These are phyloP conservation scores for Oreochromis spilurus DNA, from an alignment of 2,113 vertebrate genomes.

Conservation along the genomic window DNA sequence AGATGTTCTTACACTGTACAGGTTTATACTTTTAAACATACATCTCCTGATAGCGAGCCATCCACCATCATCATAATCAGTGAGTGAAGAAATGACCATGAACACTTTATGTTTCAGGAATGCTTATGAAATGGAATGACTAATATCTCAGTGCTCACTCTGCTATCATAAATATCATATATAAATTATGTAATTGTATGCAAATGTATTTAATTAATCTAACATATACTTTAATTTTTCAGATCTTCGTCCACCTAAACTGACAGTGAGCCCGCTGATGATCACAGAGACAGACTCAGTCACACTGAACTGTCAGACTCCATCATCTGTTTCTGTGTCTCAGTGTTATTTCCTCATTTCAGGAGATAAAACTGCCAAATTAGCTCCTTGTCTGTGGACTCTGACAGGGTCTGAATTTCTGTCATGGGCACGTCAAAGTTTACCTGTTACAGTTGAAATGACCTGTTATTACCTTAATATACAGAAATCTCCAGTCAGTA, in stretches of 20 bases:
- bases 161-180: no score
- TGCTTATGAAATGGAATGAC: no score
- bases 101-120: no score
- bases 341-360: background rate
- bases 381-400: rapidly evolving
- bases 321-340: rapidly evolving
- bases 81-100: no score
- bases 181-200: no score
- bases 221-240: no score
- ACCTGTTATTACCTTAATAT: background rate
- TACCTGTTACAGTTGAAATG: background rate
- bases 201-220: no score
- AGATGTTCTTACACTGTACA: background rate
- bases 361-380: rapidly evolving
- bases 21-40: background rate
- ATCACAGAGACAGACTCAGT: background rate
- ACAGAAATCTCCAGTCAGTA: background rate
- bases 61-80: no score
- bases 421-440: rapidly evolving
- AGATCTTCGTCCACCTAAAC: no score
- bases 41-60: no score
- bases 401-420: slow-evolving; percentile 1
- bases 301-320: background rate
- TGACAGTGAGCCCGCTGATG: no score
- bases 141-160: no score